Conservation (phyloP, 2,888 invertebrate genomes). For the Merodon equestris region DNA sequence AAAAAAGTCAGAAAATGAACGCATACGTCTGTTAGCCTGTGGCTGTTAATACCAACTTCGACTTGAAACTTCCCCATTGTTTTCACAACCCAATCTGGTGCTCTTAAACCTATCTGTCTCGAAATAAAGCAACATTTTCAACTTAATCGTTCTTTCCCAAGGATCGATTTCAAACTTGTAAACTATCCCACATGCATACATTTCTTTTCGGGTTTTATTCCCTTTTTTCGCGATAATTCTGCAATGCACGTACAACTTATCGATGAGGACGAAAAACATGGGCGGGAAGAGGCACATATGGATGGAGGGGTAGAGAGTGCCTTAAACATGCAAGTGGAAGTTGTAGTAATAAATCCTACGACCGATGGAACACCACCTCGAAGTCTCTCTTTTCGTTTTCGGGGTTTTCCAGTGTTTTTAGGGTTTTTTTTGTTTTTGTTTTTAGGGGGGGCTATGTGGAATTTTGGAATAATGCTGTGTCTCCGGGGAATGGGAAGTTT, state of each 20-base stretch:
- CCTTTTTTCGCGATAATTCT: no score
- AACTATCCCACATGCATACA: neutral
- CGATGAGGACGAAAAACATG: slow-evolving; percentile 12
- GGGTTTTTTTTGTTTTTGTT: slow-evolving; percentile 1
- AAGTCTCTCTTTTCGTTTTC: no score
- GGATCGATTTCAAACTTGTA: no score
- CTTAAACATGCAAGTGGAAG: slow-evolving; percentile 25
- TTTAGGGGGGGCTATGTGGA: slow-evolving; percentile 10
- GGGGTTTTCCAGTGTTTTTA: neutral
- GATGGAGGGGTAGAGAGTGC: neutral
- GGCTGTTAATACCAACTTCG: no score
- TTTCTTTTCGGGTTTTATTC: neutral
- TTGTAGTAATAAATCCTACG: slow-evolving; percentile 42
- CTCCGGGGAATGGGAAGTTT: neutral
- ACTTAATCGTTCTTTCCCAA: no score
- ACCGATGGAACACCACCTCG: slow-evolving; percentile 10
- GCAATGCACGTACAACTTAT: slow-evolving; percentile 18
- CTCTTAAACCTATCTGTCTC: no score
- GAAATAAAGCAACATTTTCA: no score
- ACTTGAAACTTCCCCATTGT: no score
- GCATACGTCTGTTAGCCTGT: no score
- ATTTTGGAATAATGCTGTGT: slow-evolving; percentile 10
- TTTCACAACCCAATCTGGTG: no score
- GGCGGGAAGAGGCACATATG: no score
- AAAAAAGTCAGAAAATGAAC: no score